These are phyloP conservation scores for Cryptocephalus primarius DNA, from an alignment of 2,888 invertebrate species.

Conservation along the genomic window DNA sequence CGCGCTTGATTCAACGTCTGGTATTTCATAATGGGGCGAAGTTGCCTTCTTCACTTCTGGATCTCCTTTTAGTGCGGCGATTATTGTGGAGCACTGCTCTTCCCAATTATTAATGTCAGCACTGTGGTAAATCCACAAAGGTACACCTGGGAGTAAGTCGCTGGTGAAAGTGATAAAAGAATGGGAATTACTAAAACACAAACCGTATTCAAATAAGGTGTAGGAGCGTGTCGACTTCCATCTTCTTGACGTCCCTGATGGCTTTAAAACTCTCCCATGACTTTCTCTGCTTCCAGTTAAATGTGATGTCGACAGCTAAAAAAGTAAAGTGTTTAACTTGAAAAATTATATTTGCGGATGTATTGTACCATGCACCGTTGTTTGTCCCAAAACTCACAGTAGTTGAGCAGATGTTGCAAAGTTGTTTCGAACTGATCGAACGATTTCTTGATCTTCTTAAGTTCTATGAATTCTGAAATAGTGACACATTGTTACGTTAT, in stretches of 20 bases:
- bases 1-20: too few relatives aligned
- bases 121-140: conserved; percentile 1
- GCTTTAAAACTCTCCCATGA: too few relatives aligned
- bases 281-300: too few relatives aligned
- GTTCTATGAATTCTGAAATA: neutral
- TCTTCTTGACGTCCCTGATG: too few relatives aligned
- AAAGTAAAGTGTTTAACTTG: too few relatives aligned
- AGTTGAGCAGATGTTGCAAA: conserved; percentile 17
- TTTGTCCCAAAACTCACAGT: conserved; percentile 25
- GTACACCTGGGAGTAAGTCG: neutral
- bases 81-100: neutral
- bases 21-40: too few relatives aligned
- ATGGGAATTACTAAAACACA: neutral
- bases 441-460: conserved; percentile 12
- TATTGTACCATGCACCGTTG: conserved; percentile 10
- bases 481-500: too few relatives aligned
- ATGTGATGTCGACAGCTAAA: too few relatives aligned
- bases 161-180: neutral
- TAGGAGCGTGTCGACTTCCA: too few relatives aligned
- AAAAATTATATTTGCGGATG: neutral
- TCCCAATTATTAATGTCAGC: neutral
- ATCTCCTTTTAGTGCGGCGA: too few relatives aligned
- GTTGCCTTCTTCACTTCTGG: too few relatives aligned
- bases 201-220: too few relatives aligned
- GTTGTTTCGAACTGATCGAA: conserved; percentile 19